phyloP scores from a whole-genome alignment of 2,113 vertebrate genomes.

The Okapia johnstoni region DNA sequence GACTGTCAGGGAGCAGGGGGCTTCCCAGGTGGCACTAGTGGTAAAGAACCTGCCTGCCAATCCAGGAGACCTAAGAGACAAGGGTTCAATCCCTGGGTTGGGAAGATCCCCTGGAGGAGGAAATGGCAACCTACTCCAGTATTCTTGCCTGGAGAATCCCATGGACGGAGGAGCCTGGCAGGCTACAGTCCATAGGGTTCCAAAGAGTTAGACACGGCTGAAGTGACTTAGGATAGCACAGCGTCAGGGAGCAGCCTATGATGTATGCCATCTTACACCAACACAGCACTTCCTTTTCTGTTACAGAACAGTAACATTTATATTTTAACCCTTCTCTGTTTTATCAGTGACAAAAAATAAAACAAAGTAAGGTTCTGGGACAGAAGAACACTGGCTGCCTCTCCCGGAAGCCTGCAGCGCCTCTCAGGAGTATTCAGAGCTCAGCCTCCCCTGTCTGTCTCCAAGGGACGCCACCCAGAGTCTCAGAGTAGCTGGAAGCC shows the following conservation, averaged over 20 bases:
- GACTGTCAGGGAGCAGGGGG: background rate
- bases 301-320: background rate
- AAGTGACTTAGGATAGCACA: background rate
- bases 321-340: background rate
- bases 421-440: background rate
- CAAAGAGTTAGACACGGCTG: background rate
- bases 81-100: background rate
- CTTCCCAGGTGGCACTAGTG: background rate
- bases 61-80: background rate
- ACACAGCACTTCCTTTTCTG: background rate
- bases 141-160: background rate
- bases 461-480: too few species aligned
- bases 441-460: background rate
- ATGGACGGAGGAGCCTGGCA: background rate
- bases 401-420: rapidly evolving
- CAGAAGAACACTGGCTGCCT: background rate
- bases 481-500: background rate
- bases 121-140: background rate
- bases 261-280: rapidly evolving
- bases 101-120: background rate
- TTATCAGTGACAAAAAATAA: background rate
- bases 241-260: background rate
- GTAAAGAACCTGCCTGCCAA: background rate
- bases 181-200: background rate
- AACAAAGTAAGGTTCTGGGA: background rate